phyloP scores from a whole-genome alignment of 2,888 invertebrate species.

The Prenolepis imparis region DNA sequence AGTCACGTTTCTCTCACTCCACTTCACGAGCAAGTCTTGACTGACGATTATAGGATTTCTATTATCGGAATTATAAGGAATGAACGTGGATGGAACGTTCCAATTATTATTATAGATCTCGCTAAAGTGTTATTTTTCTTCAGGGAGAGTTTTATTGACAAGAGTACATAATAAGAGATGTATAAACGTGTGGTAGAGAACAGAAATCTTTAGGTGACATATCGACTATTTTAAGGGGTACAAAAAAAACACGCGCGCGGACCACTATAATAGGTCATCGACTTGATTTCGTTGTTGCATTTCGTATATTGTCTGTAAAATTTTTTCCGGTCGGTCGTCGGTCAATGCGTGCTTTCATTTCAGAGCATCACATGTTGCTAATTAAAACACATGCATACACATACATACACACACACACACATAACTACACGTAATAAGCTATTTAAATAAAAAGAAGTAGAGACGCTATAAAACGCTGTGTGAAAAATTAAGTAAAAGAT shows the following conservation, averaged over 20 bases:
- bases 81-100: neutral
- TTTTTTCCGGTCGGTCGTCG: constrained; percentile 60
- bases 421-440: constrained; percentile 10
- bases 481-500: constrained; percentile 66
- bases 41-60: constrained; percentile 63
- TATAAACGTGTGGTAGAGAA: neutral
- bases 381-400: neutral
- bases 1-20: constrained; percentile 38
- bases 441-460: constrained; percentile 57
- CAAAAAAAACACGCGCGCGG: constrained; percentile 32
- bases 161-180: neutral
- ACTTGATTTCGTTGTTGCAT: constrained; percentile 28
- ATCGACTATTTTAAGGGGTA: constrained; percentile 52
- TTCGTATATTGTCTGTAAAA: neutral
- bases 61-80: constrained; percentile 44
- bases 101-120: neutral
- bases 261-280: constrained; percentile 29
- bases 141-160: neutral
- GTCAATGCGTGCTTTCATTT: constrained; percentile 72
- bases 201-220: constrained; percentile 23
- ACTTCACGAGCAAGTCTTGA: constrained; percentile 70
- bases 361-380: constrained; percentile 45
- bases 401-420: neutral
- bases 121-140: constrained; percentile 6
- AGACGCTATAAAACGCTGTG: constrained; percentile 60